Conservation (phyloP, 2,113 vertebrate species). For the Megaptera novaeangliae region DNA sequence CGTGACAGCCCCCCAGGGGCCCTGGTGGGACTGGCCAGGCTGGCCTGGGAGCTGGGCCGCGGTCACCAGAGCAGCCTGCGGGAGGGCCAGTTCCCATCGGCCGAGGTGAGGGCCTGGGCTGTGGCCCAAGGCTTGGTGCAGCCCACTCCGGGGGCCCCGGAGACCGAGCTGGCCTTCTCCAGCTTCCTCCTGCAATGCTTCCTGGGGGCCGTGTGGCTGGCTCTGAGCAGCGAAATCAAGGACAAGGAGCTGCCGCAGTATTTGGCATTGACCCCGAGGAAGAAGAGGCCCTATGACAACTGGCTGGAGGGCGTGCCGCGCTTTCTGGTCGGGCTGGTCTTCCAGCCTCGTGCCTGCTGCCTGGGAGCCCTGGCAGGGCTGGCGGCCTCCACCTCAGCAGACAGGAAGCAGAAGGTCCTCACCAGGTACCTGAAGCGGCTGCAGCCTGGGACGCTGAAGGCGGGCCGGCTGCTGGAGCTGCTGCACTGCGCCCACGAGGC, state of each 20-base stretch:
- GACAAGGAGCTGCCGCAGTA: constrained; percentile 84
- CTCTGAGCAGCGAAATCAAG: constrained; percentile 81
- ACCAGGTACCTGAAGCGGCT: constrained; percentile 82
- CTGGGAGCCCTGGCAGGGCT: constrained; percentile 64
- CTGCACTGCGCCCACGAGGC: constrained; percentile 89
- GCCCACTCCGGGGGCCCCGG: not conserved
- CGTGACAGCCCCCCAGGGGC: not conserved
- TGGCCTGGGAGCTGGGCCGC: constrained; percentile 88
- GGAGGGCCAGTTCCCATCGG: constrained; percentile 48
- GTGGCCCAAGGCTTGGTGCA: constrained; percentile 78
- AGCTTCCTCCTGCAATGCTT: constrained; percentile 88
- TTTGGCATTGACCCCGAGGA: constrained; percentile 80
- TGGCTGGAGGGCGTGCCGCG: constrained; percentile 87
- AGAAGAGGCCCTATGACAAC: constrained; percentile 84
- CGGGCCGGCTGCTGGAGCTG: constrained; percentile 85
- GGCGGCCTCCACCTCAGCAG: not conserved
- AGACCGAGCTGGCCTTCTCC: constrained; percentile 76
- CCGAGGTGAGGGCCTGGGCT: constrained; percentile 79
- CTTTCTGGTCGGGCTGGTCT: constrained; percentile 87
- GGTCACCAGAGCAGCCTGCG: constrained; percentile 74
- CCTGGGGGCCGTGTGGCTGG: constrained; percentile 85
- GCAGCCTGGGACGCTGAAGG: constrained; percentile 73
- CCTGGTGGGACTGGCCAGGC: constrained; percentile 78
- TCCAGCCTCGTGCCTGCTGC: constrained; percentile 72
- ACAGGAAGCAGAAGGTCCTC: constrained; percentile 82